These are phyloP conservation scores for Penaeus vannamei DNA, from an alignment of 1,140 invertebrate species.

Conservation along the genomic window DNA sequence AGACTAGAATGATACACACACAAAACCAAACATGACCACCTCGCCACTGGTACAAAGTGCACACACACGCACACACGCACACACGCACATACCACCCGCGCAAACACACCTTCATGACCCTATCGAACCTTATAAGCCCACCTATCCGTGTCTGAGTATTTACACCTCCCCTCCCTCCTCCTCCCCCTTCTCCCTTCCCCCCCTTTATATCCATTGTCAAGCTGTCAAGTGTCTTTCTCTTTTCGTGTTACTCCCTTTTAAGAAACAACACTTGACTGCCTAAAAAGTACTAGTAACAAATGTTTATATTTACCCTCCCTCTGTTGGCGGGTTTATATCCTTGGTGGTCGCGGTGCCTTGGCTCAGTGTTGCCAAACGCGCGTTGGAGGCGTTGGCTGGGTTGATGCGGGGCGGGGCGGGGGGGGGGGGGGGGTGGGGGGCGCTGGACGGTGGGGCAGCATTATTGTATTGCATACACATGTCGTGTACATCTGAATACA, in stretches of 20 bases:
- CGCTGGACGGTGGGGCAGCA: neutral
- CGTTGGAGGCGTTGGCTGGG: too few species aligned
- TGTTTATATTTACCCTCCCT: too few species aligned
- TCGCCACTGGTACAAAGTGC: too few species aligned
- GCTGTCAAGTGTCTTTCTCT: too few species aligned
- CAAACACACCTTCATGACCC: neutral
- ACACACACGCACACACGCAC: neutral
- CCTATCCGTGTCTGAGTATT: neutral
- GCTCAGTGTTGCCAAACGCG: too few species aligned
- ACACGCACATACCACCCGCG: neutral
- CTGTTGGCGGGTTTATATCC: too few species aligned
- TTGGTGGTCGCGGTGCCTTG: too few species aligned
- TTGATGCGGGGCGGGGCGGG: neutral
- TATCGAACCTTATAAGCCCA: neutral
- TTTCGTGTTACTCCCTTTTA: too few species aligned
- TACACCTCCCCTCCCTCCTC: neutral
- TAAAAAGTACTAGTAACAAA: too few species aligned
- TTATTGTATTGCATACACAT: neutral
- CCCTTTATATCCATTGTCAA: neutral
- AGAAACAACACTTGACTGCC: too few species aligned
- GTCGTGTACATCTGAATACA: neutral
- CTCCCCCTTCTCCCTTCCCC: neutral
- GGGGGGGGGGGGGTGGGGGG: neutral
- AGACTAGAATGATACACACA: too few species aligned
- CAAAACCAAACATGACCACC: too few species aligned